phyloP scores from a whole-genome alignment of 2,888 invertebrate species.

The Leptinotarsa peninsularis region DNA sequence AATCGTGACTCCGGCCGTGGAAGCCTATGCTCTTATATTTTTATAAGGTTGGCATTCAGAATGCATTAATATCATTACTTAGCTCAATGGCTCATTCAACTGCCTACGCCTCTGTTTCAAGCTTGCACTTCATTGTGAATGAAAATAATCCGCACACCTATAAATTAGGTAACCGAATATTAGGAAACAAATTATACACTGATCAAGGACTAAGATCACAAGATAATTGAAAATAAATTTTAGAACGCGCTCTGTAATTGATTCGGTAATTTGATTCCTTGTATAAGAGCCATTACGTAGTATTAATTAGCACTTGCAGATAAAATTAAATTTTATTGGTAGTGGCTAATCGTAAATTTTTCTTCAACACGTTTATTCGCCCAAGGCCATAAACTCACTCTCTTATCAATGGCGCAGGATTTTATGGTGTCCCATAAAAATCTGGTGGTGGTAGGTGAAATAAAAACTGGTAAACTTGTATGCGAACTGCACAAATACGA shows the following conservation, averaged over 20 bases:
- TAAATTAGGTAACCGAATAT: conserved; percentile 18
- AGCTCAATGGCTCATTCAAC: neutral
- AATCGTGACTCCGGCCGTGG: too few species aligned
- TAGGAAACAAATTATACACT: conserved; percentile 10
- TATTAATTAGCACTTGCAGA: conserved; percentile 23
- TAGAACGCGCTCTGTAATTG: conserved; percentile 16
- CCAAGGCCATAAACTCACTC: conserved; percentile 27
- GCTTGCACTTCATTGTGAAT: neutral
- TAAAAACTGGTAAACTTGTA: conserved; percentile 24
- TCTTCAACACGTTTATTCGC: conserved; percentile 20
- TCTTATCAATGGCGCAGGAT: conserved; percentile 35
- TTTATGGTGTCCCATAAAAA: conserved; percentile 36
- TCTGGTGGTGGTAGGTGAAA: conserved; percentile 12
- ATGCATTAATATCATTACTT: too few species aligned
- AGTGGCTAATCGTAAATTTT: conserved; percentile 24
- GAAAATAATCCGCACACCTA: conserved; percentile 8
- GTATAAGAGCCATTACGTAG: conserved; percentile 8
- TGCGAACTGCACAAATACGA: neutral
- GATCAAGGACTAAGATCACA: conserved; percentile 14
- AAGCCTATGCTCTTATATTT: too few species aligned
- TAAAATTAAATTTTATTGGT: conserved; percentile 11
- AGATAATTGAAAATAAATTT: conserved; percentile 18
- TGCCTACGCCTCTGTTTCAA: neutral
- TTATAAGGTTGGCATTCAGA: too few species aligned
- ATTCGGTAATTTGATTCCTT: conserved; percentile 18